Base-by-base conservation (phyloP, 2,113 vertebrate species). In the Prochilodus magdalenae region DNA sequence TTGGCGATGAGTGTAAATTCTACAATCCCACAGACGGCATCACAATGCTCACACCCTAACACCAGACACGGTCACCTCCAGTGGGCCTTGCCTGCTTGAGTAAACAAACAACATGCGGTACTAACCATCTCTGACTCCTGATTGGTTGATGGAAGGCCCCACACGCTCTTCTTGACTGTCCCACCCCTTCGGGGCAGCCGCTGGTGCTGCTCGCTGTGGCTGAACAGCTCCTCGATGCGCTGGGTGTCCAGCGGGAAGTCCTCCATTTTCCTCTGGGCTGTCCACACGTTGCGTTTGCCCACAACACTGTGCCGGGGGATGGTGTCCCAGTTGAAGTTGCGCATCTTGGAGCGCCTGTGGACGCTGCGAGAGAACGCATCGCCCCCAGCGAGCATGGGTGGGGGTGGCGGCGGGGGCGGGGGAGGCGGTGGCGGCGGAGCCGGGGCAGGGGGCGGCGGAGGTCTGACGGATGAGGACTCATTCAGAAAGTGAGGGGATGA, bases 281-380 rank as follows among this genome's bases (percentile, higher is more conserved):
- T 96, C 95, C 95, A 96, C 29, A 96, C 90, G 1, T 94, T 95
- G 47, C 88, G 27, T 59, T 93, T 94, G 0, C 94, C 94, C 49
- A 93, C 60, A 13, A 95, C 93, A 1, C 89, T 89, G 72, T 94
- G 93, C 29, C 83, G 90, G 12, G 95, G 95, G 33, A 96, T 88
- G n/a, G 94, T 87, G 27, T 94, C 94, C 95, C 95, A 95, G 90
- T 95, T 94, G 59, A 96, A 92, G 87, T 90, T 94, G 36, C 95
- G 94, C 89, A 96, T 92, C 79, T 74, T 87, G 55, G 93, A 93
- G 22, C 89, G 88, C 0, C 86, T 87, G 16, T 86, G 86, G 47
- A 71, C 73, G 22, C 79, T 69, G 13, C 84, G 30, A 5, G 79
- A 66, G 53, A 89, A 62, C 60, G 0, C 72, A 8, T 73, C 77